phyloP scores from a whole-genome alignment of 2,888 invertebrate genomes.

The Acrocyrtus sp. region DNA sequence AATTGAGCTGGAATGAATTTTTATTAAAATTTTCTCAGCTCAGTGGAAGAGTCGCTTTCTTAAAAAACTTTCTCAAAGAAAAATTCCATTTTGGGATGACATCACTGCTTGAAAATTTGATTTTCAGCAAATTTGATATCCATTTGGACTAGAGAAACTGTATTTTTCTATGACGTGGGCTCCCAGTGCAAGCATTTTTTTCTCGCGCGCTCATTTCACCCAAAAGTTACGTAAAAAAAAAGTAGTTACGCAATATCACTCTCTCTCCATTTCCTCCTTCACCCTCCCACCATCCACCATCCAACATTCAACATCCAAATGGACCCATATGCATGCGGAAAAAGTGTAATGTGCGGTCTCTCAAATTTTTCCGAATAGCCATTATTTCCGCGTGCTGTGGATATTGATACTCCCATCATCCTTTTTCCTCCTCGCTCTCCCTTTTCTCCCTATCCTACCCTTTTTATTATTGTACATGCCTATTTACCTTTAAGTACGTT shows the following conservation, averaged over 20 bases:
- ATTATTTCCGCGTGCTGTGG: constrained; percentile 57
- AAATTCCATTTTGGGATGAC: constrained; percentile 18
- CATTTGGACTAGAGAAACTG: constrained; percentile 30
- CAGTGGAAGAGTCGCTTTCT: too few relatives aligned
- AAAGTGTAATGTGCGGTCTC: constrained; percentile 54
- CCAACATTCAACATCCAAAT: too few relatives aligned
- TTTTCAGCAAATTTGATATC: constrained; percentile 39
- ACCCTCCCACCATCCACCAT: too few relatives aligned
- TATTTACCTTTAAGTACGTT: too few relatives aligned
- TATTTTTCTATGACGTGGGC: constrained; percentile 21
- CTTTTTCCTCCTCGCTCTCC: too few relatives aligned
- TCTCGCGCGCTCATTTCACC: not conserved
- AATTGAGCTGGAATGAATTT: too few relatives aligned
- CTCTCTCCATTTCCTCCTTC: not conserved
- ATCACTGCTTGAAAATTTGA: constrained; percentile 17
- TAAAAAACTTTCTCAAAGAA: too few relatives aligned
- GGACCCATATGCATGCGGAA: constrained; percentile 56
- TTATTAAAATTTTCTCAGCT: too few relatives aligned
- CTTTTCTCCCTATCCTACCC: constrained; percentile 5
- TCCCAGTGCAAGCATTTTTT: not conserved
- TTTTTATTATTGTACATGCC: constrained; percentile 1
- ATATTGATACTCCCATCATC: constrained; percentile 51
- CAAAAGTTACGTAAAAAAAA: constrained; percentile 5
- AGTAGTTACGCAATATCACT: too few relatives aligned
- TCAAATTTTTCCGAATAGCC: constrained; percentile 50